Evolutionary conservation across 2,797 vertebrate species (phyloP).

Genomic region (Pseudotriccus pelzelni): DNA sequence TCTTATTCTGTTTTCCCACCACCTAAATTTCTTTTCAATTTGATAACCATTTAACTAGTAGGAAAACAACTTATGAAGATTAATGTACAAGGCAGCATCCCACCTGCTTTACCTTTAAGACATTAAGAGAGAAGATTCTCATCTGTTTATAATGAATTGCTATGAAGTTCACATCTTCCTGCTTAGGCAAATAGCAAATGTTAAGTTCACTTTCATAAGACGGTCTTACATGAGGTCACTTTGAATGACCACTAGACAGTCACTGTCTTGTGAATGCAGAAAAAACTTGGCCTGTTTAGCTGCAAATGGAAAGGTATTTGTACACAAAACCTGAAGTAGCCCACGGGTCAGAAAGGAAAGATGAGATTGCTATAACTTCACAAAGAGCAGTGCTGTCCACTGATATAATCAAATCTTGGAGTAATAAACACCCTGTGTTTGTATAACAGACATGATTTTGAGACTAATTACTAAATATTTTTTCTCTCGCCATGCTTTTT

Average conservation of each 20-base stretch:
- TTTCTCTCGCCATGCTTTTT: not conserved
- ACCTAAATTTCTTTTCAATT: not conserved
- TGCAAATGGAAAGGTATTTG: not conserved
- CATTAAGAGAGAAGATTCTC: not conserved
- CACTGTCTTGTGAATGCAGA: not conserved
- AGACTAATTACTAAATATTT: not conserved
- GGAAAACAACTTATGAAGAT: not conserved
- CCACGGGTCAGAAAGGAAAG: not conserved
- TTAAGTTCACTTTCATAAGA: not conserved
- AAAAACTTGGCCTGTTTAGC: not conserved
- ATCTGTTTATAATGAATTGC: not conserved
- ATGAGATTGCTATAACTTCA: not conserved
- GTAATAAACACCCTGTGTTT: not conserved
- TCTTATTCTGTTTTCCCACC: not conserved
- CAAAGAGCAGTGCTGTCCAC: not conserved
- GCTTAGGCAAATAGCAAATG: not conserved
- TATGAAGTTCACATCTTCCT: not conserved
- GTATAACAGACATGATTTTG: not conserved
- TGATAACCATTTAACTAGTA: not conserved
- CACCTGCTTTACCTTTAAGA: not conserved
- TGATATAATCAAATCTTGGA: not conserved
- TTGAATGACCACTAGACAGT: not conserved
- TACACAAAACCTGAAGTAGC: not conserved
- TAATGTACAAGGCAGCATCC: not conserved
- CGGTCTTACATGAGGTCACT: not conserved